These are phyloP conservation scores for Fistularia commersonii DNA, from an alignment of 2,797 vertebrate species.

Conservation along the genomic window DNA sequence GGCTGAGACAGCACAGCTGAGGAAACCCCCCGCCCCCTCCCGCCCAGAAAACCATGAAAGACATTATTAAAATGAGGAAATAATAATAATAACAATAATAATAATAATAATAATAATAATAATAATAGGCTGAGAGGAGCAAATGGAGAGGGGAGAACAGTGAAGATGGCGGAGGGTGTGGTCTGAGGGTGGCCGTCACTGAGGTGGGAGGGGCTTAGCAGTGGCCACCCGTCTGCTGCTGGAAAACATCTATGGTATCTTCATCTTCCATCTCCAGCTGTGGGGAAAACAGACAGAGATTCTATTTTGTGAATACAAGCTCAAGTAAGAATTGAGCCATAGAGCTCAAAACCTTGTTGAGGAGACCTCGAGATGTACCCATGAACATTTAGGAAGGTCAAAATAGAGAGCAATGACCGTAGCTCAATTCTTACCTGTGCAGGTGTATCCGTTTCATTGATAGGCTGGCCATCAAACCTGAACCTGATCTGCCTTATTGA, in stretches of 20 bases:
- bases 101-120: slow-evolving; percentile 43
- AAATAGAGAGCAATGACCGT: background rate
- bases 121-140: slow-evolving; percentile 53
- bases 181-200: slow-evolving; percentile 64
- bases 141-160: slow-evolving; percentile 58
- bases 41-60: slow-evolving; percentile 31
- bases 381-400: background rate
- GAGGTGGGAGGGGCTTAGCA: slow-evolving; percentile 66
- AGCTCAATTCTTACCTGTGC: slow-evolving; percentile 80
- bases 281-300: slow-evolving; percentile 3
- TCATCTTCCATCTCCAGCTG: slow-evolving; percentile 98
- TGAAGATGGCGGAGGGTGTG: slow-evolving; percentile 64
- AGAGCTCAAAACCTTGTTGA: background rate
- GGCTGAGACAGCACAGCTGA: slow-evolving; percentile 56
- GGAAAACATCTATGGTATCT: slow-evolving; percentile 95
- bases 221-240: slow-evolving; percentile 91
- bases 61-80: slow-evolving; percentile 53
- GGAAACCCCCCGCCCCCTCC: slow-evolving; percentile 23
- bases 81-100: slow-evolving; percentile 36
- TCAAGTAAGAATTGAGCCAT: too few species aligned
- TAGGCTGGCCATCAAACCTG: slow-evolving; percentile 93
- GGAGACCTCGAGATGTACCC: too few species aligned
- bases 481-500: slow-evolving; percentile 94
- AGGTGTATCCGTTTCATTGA: slow-evolving; percentile 92
- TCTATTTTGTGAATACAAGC: too few species aligned